Conservation (phyloP, 2,888 invertebrate genomes). For the Brachycybe producta region DNA sequence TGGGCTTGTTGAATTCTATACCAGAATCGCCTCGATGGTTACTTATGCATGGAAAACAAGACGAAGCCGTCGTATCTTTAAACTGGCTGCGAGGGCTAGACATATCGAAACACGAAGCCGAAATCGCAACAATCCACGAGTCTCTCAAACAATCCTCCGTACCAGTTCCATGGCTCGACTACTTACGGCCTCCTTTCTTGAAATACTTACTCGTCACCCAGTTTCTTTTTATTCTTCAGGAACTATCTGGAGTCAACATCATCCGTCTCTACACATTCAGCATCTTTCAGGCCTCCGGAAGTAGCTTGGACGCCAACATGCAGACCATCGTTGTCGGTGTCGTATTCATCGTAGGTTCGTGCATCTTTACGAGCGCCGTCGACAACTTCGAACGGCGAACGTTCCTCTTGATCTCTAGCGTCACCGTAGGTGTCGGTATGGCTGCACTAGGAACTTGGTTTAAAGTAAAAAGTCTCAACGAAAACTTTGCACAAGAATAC, state of each 20-base stretch:
- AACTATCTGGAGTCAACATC: constrained; percentile 72
- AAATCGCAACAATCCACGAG: not conserved
- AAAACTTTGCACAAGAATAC: constrained; percentile 39
- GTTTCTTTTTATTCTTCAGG: constrained; percentile 61
- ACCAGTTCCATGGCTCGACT: not conserved
- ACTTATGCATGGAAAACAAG: constrained; percentile 36
- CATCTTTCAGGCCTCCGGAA: constrained; percentile 59
- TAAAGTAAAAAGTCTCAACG: constrained; percentile 35
- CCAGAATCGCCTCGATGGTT: constrained; percentile 73
- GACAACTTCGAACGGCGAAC: constrained; percentile 67
- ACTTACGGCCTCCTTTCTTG: not conserved
- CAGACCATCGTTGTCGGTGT: constrained; percentile 69
- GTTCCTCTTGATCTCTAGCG: constrained; percentile 56
- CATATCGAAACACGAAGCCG: too few relatives aligned
- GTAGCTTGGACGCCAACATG: constrained; percentile 43
- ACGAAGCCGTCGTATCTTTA: constrained; percentile 61
- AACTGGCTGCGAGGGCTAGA: constrained; percentile 74
- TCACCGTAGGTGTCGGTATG: constrained; percentile 59
- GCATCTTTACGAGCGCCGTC: constrained; percentile 58
- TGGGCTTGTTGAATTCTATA: constrained; percentile 62
- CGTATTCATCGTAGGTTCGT: constrained; percentile 64
- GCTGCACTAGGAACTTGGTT: constrained; percentile 73
- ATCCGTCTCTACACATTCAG: constrained; percentile 63
- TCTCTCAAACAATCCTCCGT: not conserved
- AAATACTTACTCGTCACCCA: not conserved